Conservation (phyloP, 2,113 vertebrate genomes). For the Apodemus speciosus region DNA sequence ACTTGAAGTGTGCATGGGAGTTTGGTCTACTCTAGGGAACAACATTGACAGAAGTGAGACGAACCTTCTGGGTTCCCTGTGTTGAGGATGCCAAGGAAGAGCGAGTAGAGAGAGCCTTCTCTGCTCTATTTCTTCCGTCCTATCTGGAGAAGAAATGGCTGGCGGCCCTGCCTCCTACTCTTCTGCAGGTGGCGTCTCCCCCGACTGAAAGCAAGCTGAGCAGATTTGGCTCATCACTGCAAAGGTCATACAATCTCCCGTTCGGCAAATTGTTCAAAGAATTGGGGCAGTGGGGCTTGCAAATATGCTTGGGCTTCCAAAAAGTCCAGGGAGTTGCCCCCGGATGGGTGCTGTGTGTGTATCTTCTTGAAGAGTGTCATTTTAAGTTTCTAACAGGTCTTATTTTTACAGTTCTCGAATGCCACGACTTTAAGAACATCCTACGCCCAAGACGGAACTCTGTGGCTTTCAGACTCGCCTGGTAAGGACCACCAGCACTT, state of each 20-base stretch:
- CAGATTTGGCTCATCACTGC: neutral
- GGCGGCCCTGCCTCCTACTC: neutral
- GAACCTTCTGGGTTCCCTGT: neutral
- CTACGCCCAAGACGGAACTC: conserved; percentile 71
- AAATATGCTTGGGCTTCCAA: conserved; percentile 46
- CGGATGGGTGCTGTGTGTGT: conserved; percentile 47
- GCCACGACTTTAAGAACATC: conserved; percentile 78
- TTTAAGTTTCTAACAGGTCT: conserved; percentile 81
- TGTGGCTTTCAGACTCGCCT: conserved; percentile 63
- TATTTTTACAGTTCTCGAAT: conserved; percentile 83
- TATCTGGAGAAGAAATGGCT: conserved; percentile 69
- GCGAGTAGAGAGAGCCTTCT: fast-evolving
- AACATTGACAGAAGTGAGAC: neutral
- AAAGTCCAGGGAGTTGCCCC: neutral
- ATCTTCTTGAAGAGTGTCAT: conserved; percentile 58
- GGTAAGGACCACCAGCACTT: conserved; percentile 82
- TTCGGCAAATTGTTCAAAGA: neutral
- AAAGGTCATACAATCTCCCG: neutral
- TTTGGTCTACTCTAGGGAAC: neutral
- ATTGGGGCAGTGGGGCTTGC: conserved; percentile 36
- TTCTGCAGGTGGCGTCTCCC: neutral
- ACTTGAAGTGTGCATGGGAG: neutral
- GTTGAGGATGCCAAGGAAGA: neutral
- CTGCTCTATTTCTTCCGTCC: conserved; percentile 68
- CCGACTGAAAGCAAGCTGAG: conserved; percentile 24